Conservation (phyloP, 2,888 invertebrate genomes). For the Harmothoe impar region DNA sequence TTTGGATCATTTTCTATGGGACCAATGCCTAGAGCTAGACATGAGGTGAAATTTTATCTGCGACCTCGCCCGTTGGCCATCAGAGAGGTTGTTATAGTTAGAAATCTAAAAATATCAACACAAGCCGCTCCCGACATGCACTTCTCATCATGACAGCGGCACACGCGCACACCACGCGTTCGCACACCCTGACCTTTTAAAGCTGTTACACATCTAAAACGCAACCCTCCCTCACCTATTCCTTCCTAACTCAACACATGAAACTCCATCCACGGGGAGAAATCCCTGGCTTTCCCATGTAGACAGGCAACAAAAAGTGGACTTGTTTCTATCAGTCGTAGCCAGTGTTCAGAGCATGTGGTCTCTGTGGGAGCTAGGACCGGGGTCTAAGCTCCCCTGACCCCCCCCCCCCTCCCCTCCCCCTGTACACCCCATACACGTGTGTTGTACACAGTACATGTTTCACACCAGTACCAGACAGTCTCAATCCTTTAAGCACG, state of each 20-base stretch:
- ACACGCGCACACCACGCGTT: not conserved
- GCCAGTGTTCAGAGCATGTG: slow-evolving; percentile 3
- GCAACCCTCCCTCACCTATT: not conserved
- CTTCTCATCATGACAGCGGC: slow-evolving; percentile 13
- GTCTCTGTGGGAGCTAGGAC: not conserved
- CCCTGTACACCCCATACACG: not conserved
- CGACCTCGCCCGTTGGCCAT: no score
- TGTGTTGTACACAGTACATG: not conserved
- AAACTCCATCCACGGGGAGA: not conserved
- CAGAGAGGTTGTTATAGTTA: not conserved
- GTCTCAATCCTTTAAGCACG: not conserved
- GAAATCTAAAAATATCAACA: not conserved
- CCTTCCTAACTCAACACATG: not conserved
- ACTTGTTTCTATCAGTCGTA: slow-evolving; percentile 17
- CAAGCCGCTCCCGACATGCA: not conserved
- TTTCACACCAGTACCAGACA: not conserved
- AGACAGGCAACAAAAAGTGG: slow-evolving; percentile 2
- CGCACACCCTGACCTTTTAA: not conserved
- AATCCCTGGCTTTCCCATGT: not conserved
- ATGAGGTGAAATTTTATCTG: no score
- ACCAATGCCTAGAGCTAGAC: no score
- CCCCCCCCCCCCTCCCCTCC: not conserved
- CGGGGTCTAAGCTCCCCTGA: not conserved
- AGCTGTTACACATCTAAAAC: not conserved
- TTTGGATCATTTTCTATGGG: no score